Conservation (phyloP, 2,797 vertebrate genomes). For the Hydrocynus forskahlii region DNA sequence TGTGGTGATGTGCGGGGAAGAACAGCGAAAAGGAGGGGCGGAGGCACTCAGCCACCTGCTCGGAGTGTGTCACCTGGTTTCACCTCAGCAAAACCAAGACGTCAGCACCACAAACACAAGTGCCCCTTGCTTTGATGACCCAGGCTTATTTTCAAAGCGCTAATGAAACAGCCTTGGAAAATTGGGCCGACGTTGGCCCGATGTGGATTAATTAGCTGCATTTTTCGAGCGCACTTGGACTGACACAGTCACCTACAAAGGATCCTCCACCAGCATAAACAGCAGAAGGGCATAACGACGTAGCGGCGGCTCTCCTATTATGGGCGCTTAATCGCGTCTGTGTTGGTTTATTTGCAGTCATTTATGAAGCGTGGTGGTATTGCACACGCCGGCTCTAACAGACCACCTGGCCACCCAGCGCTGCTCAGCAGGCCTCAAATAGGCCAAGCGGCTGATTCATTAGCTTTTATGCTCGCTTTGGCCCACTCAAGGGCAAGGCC, state of each 20-base stretch:
- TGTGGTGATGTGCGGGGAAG: conserved; percentile 71
- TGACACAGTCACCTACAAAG: conserved; percentile 56
- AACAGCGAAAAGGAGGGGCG: neutral
- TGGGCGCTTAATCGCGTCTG: conserved; percentile 40
- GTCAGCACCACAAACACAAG: conserved; percentile 45
- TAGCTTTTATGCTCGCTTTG: conserved; percentile 56
- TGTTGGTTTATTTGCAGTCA: conserved; percentile 43
- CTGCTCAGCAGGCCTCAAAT: conserved; percentile 44
- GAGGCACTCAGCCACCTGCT: conserved; percentile 63
- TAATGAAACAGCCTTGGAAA: conserved; percentile 67
- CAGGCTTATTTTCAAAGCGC: conserved; percentile 79
- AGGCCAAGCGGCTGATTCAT: conserved; percentile 58
- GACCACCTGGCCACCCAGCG: conserved; percentile 50
- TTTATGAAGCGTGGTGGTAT: conserved; percentile 46
- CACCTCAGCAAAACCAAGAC: conserved; percentile 45
- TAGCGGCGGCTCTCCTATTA: conserved; percentile 36
- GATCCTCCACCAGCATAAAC: conserved; percentile 39
- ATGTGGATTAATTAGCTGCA: conserved; percentile 85
- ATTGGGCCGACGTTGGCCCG: conserved; percentile 59
- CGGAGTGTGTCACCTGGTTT: conserved; percentile 51
- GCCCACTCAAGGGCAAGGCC: conserved; percentile 49
- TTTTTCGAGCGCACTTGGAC: conserved; percentile 70
- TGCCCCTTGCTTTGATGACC: conserved; percentile 71
- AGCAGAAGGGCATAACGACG: conserved; percentile 11
- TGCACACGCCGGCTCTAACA: conserved; percentile 30